phyloP scores from a whole-genome alignment of 2,888 invertebrate genomes.

The Endotricha flammealis region DNA sequence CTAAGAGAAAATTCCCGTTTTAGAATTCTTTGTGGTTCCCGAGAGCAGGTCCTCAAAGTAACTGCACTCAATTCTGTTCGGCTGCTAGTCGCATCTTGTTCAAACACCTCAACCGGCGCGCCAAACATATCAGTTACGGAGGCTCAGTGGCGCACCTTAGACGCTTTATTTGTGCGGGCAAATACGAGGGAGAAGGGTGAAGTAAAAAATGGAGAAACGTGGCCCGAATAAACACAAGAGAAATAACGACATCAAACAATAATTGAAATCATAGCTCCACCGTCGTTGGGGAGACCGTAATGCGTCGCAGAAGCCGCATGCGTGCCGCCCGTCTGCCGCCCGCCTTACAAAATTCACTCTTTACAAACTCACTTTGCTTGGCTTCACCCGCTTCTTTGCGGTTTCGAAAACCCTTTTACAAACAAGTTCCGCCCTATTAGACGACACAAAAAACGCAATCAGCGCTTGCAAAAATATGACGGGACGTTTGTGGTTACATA shows the following conservation, averaged over 20 bases:
- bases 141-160: conserved; percentile 49
- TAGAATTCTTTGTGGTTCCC: conserved; percentile 9
- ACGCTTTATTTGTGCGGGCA: conserved; percentile 53
- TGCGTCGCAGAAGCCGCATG: conserved; percentile 38
- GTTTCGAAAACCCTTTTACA: conserved; percentile 26
- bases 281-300: conserved; percentile 37
- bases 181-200: conserved; percentile 62
- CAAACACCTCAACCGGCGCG: conserved; percentile 56
- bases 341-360: conserved; percentile 19
- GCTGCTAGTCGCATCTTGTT: conserved; percentile 43
- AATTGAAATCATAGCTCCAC: conserved; percentile 71
- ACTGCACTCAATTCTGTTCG: conserved; percentile 60
- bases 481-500: conserved; percentile 35
- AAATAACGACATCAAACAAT: conserved; percentile 75
- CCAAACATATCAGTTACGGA: conserved; percentile 69
- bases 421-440: conserved; percentile 19
- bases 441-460: conserved; percentile 25
- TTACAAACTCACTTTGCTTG: conserved; percentile 28
- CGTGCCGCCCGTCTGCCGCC: conserved; percentile 25
- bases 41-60: conserved; percentile 39
- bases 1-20: conserved; percentile 4
- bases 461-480: conserved; percentile 27
- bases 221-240: conserved; percentile 69
- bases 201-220: conserved; percentile 65
- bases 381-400: conserved; percentile 27